phyloP scores from a whole-genome alignment of 2,888 invertebrate genomes.

The Campoplex nolae region DNA sequence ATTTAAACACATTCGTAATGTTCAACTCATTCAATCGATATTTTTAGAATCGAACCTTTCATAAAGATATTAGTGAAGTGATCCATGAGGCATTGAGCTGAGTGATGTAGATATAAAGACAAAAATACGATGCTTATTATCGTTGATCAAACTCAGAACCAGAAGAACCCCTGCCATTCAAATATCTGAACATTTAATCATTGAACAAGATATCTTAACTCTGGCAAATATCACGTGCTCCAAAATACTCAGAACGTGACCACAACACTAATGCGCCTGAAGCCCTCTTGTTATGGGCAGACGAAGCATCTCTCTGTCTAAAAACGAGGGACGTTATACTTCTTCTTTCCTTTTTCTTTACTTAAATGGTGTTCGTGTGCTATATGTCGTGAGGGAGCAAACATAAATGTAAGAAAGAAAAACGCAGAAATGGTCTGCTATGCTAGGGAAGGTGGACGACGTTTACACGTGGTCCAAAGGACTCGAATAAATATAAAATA shows the following conservation, averaged over 20 bases:
- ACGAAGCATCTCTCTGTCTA: constrained; percentile 12
- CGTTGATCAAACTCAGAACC: constrained; percentile 26
- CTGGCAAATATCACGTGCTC: constrained; percentile 81
- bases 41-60: not conserved
- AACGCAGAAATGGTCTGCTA: constrained; percentile 33
- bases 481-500: constrained; percentile 74
- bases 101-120: not conserved
- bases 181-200: constrained; percentile 77
- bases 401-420: constrained; percentile 24
- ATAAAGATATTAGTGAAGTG: not conserved
- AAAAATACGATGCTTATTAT: constrained; percentile 12
- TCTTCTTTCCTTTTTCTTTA: constrained; percentile 25
- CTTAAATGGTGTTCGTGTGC: constrained; percentile 18
- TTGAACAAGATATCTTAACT: constrained; percentile 74
- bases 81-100: not conserved
- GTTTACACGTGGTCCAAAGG: constrained; percentile 67
- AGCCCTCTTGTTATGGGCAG: not conserved
- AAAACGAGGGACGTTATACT: not conserved
- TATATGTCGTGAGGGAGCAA: constrained; percentile 22
- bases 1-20: not conserved
- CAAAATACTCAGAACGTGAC: constrained; percentile 82
- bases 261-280: constrained; percentile 75
- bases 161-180: constrained; percentile 13
- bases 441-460: constrained; percentile 23
- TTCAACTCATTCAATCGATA: not conserved